A percentile compares a stretch with the other conserved stretches of the same genome.
Evolutionary conservation across 2,888 invertebrate genomes (phyloP).

Genomic region (Adelognathus sp.): DNA sequence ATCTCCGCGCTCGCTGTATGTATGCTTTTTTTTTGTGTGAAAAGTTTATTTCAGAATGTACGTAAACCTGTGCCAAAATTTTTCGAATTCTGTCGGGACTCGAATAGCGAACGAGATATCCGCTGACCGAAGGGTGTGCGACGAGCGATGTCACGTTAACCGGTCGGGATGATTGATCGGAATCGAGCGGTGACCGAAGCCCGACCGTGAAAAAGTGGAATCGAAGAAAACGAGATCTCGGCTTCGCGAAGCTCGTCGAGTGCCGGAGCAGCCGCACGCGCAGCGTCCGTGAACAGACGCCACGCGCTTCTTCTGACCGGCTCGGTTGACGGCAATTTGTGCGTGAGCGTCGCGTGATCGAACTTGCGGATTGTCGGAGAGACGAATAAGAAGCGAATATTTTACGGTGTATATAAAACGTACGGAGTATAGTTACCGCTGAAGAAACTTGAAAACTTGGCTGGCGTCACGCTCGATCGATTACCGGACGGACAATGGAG

Average conservation of each 20-base stretch:
- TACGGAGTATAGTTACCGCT: neutral
- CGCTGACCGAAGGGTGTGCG: constrained; percentile 36
- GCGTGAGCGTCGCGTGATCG: constrained; percentile 34
- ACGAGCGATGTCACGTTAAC: constrained; percentile 15
- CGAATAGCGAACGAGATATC: neutral
- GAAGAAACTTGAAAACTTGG: constrained; percentile 32
- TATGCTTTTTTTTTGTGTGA: neutral
- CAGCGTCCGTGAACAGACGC: constrained; percentile 24
- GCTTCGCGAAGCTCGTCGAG: neutral
- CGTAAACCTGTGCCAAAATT: neutral
- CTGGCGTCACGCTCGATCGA: constrained; percentile 46
- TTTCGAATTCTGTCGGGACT: constrained; percentile 24
- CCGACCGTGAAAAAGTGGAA: constrained; percentile 53
- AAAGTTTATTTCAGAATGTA: neutral
- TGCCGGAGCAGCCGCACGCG: constrained; percentile 40
- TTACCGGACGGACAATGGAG: constrained; percentile 39
- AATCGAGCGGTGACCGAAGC: constrained; percentile 57
- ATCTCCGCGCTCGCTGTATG: neutral
- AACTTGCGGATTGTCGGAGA: neutral
- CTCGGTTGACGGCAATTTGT: constrained; percentile 38
- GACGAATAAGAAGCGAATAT: constrained; percentile 21
- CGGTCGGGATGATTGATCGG: constrained; percentile 48
- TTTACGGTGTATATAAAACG: neutral
- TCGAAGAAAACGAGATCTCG: constrained; percentile 31
- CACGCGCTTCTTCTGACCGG: neutral